Base-by-base conservation (phyloP, 92 coral and sea anemone species). In the Meandrina meandrites region DNA sequence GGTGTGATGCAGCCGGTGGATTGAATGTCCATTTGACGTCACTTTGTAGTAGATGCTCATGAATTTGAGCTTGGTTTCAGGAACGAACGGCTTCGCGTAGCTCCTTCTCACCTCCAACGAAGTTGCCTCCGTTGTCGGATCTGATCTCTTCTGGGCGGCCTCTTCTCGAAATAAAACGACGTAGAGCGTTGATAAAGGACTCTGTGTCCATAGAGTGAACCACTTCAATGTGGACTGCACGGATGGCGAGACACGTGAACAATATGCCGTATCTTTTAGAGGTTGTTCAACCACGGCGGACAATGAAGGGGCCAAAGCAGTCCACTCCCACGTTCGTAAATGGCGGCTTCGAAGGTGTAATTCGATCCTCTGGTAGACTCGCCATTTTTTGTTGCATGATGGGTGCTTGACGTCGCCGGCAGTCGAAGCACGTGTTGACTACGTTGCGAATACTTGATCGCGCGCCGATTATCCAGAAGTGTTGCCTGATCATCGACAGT, bases 311-410 rank as follows among this genome's bases (percentile, higher is more conserved):
- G 16, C 92, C 94, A 35, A 85, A 91, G n/a, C n/a, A n/a, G n/a
- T n/a, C n/a, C n/a, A n/a, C n/a, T n/a, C n/a, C n/a, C n/a, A n/a
- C n/a, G n/a, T 71, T 42, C 22, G 87, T 89, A 79, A 91, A 91
- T 62, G 92, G 92, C 13, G 92, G 92, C 76, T 76, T 78, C 9
- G 84, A 45, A 37, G 92, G 94, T 2, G 94, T 91, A 5, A 88
- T 21, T 27, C 94, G 76, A 64, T 85, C 77, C 54, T 35, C 64
- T 4, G 94, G 92, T 18, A 92, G 80, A 34, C 69, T 48, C 1
- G 94, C 90, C 94, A 92, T 92, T 45, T 91, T 88, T 76, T 91
- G 91, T 82, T n/a, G n/a, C n/a, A n/a, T n/a, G n/a, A n/a, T n/a
- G n/a, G n/a, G n/a, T n/a, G n/a, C n/a, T n/a, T n/a, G n/a, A n/a